These are phyloP conservation scores for Platycheirus albimanus DNA, from an alignment of 2,888 invertebrate genomes.

Conservation along the genomic window DNA sequence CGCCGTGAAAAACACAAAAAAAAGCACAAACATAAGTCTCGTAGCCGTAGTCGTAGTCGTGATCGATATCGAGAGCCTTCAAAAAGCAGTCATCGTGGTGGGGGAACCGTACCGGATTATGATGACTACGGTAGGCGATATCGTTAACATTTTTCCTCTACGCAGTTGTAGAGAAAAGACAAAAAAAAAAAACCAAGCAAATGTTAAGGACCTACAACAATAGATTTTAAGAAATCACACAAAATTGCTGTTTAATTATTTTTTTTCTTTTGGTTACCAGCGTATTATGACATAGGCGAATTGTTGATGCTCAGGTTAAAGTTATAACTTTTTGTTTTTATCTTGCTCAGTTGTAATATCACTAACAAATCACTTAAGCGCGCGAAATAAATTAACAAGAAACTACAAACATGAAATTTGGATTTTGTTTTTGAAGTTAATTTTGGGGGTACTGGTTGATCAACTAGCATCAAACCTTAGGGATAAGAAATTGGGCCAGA, in stretches of 20 bases:
- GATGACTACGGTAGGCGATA: conserved; percentile 55
- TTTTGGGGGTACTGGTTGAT: too few relatives aligned
- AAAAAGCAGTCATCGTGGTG: conserved; percentile 49
- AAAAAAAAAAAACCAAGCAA: conserved; percentile 20
- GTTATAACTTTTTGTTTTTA: conserved; percentile 46
- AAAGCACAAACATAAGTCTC: conserved; percentile 81
- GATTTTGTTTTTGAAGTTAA: neutral
- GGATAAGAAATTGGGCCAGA: too few relatives aligned
- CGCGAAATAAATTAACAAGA: conserved; percentile 17
- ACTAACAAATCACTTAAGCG: conserved; percentile 20
- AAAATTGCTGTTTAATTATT: conserved; percentile 39
- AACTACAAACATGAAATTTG: neutral
- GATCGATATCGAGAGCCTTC: conserved; percentile 74
- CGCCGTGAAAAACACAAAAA: conserved; percentile 80
- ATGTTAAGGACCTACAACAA: conserved; percentile 37
- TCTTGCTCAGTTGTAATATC: conserved; percentile 52
- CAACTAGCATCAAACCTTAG: too few relatives aligned
- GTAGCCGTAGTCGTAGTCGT: conserved; percentile 78
- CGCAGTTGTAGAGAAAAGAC: conserved; percentile 16
- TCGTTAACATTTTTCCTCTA: conserved; percentile 47
- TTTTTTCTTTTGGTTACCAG: conserved; percentile 34
- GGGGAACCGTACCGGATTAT: conserved; percentile 43
- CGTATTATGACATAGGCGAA: conserved; percentile 58
- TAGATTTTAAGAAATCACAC: conserved; percentile 52
- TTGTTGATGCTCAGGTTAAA: conserved; percentile 70